Percentiles rank a stretch among this genome's conserved stretches.
These are phyloP conservation scores for Cottoperca gobio DNA, from an alignment of 2,797 vertebrate species.

Conservation along the genomic window DNA sequence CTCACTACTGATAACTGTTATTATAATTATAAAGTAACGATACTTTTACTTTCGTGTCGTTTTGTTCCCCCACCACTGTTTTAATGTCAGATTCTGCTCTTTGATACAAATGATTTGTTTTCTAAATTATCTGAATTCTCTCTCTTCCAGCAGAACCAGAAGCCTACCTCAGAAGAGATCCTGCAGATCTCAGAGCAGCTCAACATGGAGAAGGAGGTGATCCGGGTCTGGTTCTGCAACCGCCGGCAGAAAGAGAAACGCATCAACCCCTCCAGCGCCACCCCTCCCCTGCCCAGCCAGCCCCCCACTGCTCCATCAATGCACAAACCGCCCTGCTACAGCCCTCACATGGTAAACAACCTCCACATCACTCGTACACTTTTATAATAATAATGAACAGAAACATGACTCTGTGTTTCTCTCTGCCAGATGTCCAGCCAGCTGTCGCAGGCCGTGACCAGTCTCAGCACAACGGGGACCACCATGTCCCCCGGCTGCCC, in stretches of 20 bases:
- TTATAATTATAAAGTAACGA: too few species aligned
- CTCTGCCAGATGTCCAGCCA: constrained; percentile 83
- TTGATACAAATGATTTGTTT: background rate
- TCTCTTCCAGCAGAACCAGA: constrained; percentile 89
- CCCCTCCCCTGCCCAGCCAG: constrained; percentile 90
- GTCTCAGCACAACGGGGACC: constrained; percentile 93
- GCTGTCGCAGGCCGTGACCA: constrained; percentile 91
- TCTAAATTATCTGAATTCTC: background rate
- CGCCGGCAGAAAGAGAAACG: constrained; percentile 95
- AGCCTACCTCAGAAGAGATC: constrained; percentile 97
- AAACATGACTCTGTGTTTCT: constrained; percentile 42
- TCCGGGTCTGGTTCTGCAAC: constrained; percentile 97
- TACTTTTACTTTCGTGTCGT: too few species aligned
- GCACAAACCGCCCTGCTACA: constrained; percentile 91
- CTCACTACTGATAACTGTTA: too few species aligned
- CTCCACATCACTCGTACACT: too few species aligned
- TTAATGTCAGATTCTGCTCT: background rate
- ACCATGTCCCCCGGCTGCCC: constrained; percentile 91
- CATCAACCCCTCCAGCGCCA: constrained; percentile 92
- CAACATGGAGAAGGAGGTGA: constrained; percentile 96
- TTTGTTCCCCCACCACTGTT: too few species aligned
- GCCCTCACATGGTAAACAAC: constrained; percentile 92
- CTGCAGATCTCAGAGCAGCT: constrained; percentile 92
- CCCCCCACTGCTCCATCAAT: constrained; percentile 75
- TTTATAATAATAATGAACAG: too few species aligned